phyloP scores from a whole-genome alignment of 2,888 invertebrate species.

The Spatulosminthurus flaviceps region DNA sequence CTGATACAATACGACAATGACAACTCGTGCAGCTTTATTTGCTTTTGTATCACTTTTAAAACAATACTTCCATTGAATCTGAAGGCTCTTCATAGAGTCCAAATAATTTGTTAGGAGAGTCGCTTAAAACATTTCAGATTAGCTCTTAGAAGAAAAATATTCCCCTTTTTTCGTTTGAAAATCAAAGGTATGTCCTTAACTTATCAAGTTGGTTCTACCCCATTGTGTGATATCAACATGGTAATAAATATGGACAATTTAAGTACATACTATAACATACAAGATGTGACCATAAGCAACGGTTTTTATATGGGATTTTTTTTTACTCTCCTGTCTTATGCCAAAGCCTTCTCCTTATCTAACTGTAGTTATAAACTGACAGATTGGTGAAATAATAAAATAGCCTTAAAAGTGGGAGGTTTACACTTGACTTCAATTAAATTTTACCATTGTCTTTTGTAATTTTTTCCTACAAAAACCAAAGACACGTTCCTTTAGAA shows the following conservation, averaged over 20 bases:
- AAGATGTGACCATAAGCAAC: too few species aligned
- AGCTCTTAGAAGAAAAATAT: background rate
- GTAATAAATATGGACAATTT: constrained; percentile 8
- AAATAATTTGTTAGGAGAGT: background rate
- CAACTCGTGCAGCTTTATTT: constrained; percentile 19
- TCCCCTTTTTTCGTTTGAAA: background rate
- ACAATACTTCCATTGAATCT: constrained; percentile 16
- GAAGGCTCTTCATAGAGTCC: constrained; percentile 13
- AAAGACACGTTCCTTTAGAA: background rate
- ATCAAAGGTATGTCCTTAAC: background rate
- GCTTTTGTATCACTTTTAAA: constrained; percentile 26
- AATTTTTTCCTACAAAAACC: constrained; percentile 7
- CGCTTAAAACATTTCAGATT: too few species aligned
- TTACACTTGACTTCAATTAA: constrained; percentile 29
- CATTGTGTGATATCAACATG: constrained; percentile 3
- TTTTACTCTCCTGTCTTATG: too few species aligned
- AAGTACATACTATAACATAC: background rate
- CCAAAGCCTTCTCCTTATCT: too few species aligned
- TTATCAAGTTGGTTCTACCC: too few species aligned
- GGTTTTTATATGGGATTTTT: too few species aligned
- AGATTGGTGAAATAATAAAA: background rate
- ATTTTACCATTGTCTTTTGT: constrained; percentile 10
- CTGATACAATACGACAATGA: constrained; percentile 19
- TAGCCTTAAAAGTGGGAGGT: constrained; percentile 22
- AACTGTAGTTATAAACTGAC: too few species aligned